Percentiles rank a stretch among this genome's conserved stretches.
These are phyloP conservation scores for Dolichallabes microphthalmus DNA, from an alignment of 2,113 vertebrate genomes.

Conservation along the genomic window DNA sequence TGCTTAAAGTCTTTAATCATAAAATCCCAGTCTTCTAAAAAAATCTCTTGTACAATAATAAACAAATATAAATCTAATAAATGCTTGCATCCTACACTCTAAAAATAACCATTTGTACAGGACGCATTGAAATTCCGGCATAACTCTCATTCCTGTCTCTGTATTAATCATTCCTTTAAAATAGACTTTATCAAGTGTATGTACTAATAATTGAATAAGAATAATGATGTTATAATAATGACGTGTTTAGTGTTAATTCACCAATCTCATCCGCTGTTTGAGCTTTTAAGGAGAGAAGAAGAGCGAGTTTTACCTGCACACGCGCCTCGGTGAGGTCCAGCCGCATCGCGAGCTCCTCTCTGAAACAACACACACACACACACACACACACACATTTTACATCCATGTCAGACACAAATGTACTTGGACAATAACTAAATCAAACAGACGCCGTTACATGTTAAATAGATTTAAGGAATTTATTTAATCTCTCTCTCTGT, in stretches of 20 bases:
- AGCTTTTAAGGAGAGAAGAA: conserved; percentile 34
- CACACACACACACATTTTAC: background rate
- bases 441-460: background rate
- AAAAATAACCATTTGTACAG: background rate
- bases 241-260: background rate
- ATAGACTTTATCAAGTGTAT: background rate
- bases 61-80: too few relatives aligned
- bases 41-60: too few relatives aligned
- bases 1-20: background rate
- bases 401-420: background rate
- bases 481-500: background rate
- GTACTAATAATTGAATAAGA: background rate
- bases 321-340: conserved; percentile 96
- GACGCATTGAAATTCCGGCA: background rate
- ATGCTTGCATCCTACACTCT: background rate
- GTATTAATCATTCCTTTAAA: background rate
- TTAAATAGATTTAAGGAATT: background rate
- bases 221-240: background rate
- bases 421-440: background rate
- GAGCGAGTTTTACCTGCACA: conserved; percentile 87
- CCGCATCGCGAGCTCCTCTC: conserved; percentile 97
- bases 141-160: background rate
- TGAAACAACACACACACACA: conserved; percentile 62
- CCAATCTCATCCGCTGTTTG: background rate
- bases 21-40: too few relatives aligned